Conservation (phyloP, 2,797 vertebrate species). For the Anabacerthia variegaticeps region DNA sequence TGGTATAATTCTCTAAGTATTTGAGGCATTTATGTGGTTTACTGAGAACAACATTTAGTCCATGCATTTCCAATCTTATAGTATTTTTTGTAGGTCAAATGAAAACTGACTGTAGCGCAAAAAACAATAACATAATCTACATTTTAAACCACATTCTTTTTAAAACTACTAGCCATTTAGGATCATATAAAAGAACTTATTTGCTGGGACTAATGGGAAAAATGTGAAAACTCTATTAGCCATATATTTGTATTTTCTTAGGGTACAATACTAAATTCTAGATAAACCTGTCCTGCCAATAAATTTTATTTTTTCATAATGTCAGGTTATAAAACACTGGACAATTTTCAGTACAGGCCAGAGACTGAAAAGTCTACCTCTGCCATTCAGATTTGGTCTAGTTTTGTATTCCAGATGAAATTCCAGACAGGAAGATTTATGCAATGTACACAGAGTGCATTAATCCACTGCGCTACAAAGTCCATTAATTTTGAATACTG, state of each 20-base stretch:
- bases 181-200: not conserved
- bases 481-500: slow-evolving; percentile 65
- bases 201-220: slow-evolving; percentile 32
- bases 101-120: not conserved
- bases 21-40: not conserved
- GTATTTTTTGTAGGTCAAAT: not conserved
- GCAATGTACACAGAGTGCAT: not conserved
- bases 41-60: not conserved
- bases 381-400: not conserved
- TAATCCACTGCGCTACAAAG: slow-evolving; percentile 52
- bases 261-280: not conserved
- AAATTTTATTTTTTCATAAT: slow-evolving; percentile 26
- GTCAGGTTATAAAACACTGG: not conserved
- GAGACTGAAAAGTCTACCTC: not conserved
- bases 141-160: not conserved
- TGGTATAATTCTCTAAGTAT: not conserved
- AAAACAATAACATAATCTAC: not conserved
- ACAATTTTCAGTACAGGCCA: not conserved
- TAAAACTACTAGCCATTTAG: not conserved
- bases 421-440: slow-evolving; percentile 41
- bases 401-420: slow-evolving; percentile 14
- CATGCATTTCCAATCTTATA: not conserved
- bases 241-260: not conserved
- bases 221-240: not conserved
- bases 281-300: not conserved